Evolutionary conservation across 2,888 invertebrate genomes (phyloP).

Genomic region (Scotopteryx bipunctaria): DNA sequence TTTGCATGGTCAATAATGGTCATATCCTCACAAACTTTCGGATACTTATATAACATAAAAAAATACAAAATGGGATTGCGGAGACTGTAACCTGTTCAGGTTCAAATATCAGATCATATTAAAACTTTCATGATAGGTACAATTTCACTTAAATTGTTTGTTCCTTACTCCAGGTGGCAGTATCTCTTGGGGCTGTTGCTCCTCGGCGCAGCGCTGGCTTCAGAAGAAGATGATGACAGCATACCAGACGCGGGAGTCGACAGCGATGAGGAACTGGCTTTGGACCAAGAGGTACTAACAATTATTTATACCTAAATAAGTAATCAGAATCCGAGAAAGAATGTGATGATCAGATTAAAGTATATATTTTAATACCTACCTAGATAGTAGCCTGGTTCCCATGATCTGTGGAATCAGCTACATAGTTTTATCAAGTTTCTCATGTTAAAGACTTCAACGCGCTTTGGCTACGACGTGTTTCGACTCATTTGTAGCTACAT

Average conservation of each 20-base stretch:
- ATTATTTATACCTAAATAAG: background rate
- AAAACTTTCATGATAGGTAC: background rate
- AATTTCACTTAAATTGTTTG: background rate
- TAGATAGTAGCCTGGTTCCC: no score
- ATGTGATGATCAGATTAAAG: no score
- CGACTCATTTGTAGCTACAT: background rate
- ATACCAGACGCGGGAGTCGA: slow-evolving; percentile 69
- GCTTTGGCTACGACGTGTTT: slow-evolving; percentile 18
- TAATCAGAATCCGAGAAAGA: no score
- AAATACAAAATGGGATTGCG: no score
- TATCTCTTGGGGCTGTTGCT: slow-evolving; percentile 61
- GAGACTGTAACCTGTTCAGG: no score
- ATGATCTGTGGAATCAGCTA: background rate
- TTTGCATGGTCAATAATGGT: no score
- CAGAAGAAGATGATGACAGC: slow-evolving; percentile 64
- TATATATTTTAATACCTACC: no score
- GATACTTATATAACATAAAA: no score
- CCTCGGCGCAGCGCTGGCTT: slow-evolving; percentile 55
- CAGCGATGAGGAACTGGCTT: slow-evolving; percentile 59
- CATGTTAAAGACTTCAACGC: slow-evolving; percentile 32
- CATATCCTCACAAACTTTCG: no score
- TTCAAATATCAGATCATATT: no score
- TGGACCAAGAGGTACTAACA: slow-evolving; percentile 65
- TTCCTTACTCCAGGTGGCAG: slow-evolving; percentile 65
- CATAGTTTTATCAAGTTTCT: background rate